phyloP scores from a whole-genome alignment of 2,113 vertebrate species.

The Oryzias woworae region DNA sequence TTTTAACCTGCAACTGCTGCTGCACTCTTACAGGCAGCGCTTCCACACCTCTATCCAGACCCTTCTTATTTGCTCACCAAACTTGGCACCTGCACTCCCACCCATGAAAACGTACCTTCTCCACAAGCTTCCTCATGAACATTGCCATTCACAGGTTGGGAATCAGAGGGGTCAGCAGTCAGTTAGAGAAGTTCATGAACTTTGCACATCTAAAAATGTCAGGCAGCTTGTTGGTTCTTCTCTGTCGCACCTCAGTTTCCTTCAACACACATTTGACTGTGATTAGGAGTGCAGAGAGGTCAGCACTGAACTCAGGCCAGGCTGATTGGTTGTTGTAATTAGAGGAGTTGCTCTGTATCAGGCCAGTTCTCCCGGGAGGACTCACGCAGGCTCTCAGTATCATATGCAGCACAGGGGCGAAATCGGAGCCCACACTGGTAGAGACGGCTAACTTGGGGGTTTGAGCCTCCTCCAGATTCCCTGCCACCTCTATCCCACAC shows the following conservation, averaged over 20 bases:
- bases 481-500: conserved; percentile 7
- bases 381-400: conserved; percentile 58
- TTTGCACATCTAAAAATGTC: conserved; percentile 66
- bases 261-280: conserved; percentile 62
- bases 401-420: conserved; percentile 39
- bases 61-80: conserved; percentile 64
- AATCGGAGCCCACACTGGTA: conserved; percentile 51
- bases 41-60: conserved; percentile 68
- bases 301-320: conserved; percentile 50
- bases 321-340: conserved; percentile 74
- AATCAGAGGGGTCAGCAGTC: conserved; percentile 26
- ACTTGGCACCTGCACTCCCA: conserved; percentile 60
- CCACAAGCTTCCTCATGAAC: conserved; percentile 45
- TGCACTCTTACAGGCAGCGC: conserved; percentile 23
- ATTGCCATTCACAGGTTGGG: conserved; percentile 64
- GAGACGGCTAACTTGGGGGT: conserved; percentile 38
- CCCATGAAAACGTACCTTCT: conserved; percentile 58
- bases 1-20: conserved; percentile 16
- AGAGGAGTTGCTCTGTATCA: conserved; percentile 66
- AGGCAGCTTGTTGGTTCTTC: conserved; percentile 58
- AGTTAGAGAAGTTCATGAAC: conserved; percentile 54
- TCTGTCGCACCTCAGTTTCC: conserved; percentile 64
- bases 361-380: conserved; percentile 51
- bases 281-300: conserved; percentile 56
- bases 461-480: conserved; percentile 46